A percentile compares a stretch with the other conserved stretches of the same genome.
These are phyloP conservation scores for Poecilobothrus nobilitatus DNA, from an alignment of 2,888 invertebrate genomes.

Conservation along the genomic window DNA sequence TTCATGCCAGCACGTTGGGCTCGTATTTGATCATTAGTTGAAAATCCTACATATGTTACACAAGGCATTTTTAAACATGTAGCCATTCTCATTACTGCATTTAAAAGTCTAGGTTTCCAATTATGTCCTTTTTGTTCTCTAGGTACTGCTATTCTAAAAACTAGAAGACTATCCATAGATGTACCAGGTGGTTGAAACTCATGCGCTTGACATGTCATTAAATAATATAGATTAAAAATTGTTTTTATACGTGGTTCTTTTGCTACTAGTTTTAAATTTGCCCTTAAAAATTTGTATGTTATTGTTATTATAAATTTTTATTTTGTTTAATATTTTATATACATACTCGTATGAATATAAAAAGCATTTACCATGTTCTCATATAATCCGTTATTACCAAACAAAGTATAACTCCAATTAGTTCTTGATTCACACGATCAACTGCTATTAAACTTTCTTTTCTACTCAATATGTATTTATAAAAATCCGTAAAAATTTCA, in stretches of 20 bases:
- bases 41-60: background rate
- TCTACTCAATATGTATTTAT: too few relatives aligned
- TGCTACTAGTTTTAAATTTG: too few relatives aligned
- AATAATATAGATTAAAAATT: too few relatives aligned
- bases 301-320: background rate
- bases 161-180: background rate
- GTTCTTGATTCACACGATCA: background rate
- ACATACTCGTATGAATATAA: too few relatives aligned
- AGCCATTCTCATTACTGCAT: background rate
- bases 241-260: too few relatives aligned
- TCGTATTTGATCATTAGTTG: background rate
- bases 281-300: background rate
- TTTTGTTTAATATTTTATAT: too few relatives aligned
- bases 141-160: background rate
- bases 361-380: background rate
- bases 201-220: too few relatives aligned
- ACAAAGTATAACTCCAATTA: background rate
- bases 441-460: constrained; percentile 2
- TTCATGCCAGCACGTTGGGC: constrained; percentile 4
- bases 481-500: too few relatives aligned
- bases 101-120: background rate
- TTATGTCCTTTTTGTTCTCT: background rate
- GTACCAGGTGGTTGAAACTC: too few relatives aligned
- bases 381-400: background rate
- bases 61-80: background rate